A percentile compares a stretch with the other conserved stretches of the same genome.
These are phyloP conservation scores for Biston stratarius DNA, from an alignment of 2,888 invertebrate genomes.

Conservation along the genomic window DNA sequence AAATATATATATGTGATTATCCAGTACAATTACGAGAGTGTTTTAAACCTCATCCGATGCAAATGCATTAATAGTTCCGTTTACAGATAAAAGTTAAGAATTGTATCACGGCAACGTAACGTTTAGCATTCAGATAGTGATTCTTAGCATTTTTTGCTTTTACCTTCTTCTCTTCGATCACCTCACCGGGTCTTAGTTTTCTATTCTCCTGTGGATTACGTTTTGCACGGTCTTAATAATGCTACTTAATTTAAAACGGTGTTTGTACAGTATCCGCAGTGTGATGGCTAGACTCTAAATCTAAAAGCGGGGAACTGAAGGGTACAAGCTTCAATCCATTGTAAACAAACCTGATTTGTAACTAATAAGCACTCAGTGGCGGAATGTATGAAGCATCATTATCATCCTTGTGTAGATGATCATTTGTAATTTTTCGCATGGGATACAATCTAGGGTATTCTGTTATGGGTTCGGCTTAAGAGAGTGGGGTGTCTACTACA, in stretches of 20 bases:
- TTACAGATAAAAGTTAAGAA: constrained; percentile 78
- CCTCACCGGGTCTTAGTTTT: constrained; percentile 97
- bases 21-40: constrained; percentile 61
- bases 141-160: constrained; percentile 79
- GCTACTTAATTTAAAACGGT: constrained; percentile 65
- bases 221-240: constrained; percentile 82
- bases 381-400: constrained; percentile 69
- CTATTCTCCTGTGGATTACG: constrained; percentile 91
- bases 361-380: constrained; percentile 71
- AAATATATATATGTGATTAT: constrained; percentile 66
- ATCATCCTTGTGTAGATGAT: constrained; percentile 69
- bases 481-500: constrained; percentile 81
- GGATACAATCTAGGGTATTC: constrained; percentile 64
- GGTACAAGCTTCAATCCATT: constrained; percentile 70
- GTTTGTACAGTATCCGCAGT: constrained; percentile 62
- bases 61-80: constrained; percentile 77
- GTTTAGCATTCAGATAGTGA: constrained; percentile 80
- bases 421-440: constrained; percentile 63
- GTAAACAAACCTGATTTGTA: constrained; percentile 64
- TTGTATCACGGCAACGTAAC: constrained; percentile 80
- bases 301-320: constrained; percentile 78
- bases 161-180: constrained; percentile 98
- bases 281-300: constrained; percentile 66
- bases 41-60: constrained; percentile 77
- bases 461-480: constrained; percentile 85